phyloP scores from a whole-genome alignment of 1,140 invertebrate species.

The Holotrichia oblita region DNA sequence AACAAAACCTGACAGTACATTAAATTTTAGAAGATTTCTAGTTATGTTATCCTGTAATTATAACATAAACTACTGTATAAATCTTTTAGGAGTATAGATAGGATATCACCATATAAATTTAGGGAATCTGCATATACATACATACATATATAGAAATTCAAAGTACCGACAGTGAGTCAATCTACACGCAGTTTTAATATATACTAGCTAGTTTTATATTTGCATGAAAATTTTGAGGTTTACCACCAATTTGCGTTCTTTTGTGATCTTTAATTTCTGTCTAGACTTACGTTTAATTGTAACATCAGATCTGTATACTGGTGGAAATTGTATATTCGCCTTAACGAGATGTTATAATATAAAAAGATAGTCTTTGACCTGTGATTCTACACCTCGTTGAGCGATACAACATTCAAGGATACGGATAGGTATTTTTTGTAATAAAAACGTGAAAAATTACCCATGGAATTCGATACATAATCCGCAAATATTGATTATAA shows the following conservation, averaged over 20 bases:
- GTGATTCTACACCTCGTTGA: background rate
- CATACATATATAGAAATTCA: background rate
- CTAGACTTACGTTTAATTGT: background rate
- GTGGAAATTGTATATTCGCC: background rate
- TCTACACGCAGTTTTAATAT: background rate
- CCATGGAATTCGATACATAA: background rate
- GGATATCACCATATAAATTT: no score
- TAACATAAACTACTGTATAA: no score
- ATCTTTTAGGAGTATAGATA: no score
- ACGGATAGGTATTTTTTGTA: background rate
- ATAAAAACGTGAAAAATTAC: background rate
- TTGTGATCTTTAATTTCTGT: background rate
- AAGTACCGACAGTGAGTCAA: background rate
- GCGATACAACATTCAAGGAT: background rate
- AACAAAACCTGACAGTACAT: no score
- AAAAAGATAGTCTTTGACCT: no score
- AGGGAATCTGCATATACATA: background rate
- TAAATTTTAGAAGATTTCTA: no score
- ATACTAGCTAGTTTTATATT: background rate
- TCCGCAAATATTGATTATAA: background rate
- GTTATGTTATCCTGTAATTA: no score
- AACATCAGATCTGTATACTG: background rate
- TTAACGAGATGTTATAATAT: background rate
- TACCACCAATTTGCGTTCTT: background rate
- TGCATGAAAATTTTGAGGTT: slow-evolving; percentile 13